These are phyloP conservation scores for Mesoclemmys tuberculata DNA, from an alignment of 2,113 vertebrate species.

Conservation along the genomic window DNA sequence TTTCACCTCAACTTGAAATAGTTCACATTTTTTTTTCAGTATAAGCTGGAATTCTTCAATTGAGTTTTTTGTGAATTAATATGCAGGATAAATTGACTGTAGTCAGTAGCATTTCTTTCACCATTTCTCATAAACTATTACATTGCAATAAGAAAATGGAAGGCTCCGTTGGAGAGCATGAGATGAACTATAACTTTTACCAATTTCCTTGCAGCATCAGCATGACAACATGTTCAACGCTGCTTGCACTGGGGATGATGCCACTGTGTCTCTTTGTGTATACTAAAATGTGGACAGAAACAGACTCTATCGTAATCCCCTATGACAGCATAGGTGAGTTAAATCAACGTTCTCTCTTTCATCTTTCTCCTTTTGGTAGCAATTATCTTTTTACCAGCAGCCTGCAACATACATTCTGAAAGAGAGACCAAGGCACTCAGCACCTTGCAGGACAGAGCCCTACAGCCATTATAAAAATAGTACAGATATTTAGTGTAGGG, in stretches of 20 bases:
- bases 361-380: background rate
- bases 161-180: background rate
- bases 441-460: background rate
- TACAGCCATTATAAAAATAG: background rate
- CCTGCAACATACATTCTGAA: background rate
- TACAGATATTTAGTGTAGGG: background rate
- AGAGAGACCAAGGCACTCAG: background rate
- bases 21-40: background rate
- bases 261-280: slow-evolving; percentile 93
- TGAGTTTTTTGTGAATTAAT: background rate
- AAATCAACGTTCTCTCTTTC: background rate
- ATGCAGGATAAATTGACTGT: slow-evolving; percentile 1
- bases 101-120: slow-evolving; percentile 8
- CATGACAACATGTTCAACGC: slow-evolving; percentile 96
- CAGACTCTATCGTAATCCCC: slow-evolving; percentile 85
- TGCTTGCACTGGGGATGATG: slow-evolving; percentile 98
- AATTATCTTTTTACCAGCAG: background rate
- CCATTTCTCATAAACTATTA: background rate
- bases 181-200: slow-evolving; percentile 12
- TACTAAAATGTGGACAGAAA: slow-evolving; percentile 87
- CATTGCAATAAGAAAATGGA: background rate
- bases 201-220: slow-evolving; percentile 86
- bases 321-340: slow-evolving; percentile 92
- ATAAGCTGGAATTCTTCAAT: background rate
- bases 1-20: background rate